Base-by-base conservation (phyloP, 2,113 vertebrate species). In the Deroptyus accipitrinus region DNA sequence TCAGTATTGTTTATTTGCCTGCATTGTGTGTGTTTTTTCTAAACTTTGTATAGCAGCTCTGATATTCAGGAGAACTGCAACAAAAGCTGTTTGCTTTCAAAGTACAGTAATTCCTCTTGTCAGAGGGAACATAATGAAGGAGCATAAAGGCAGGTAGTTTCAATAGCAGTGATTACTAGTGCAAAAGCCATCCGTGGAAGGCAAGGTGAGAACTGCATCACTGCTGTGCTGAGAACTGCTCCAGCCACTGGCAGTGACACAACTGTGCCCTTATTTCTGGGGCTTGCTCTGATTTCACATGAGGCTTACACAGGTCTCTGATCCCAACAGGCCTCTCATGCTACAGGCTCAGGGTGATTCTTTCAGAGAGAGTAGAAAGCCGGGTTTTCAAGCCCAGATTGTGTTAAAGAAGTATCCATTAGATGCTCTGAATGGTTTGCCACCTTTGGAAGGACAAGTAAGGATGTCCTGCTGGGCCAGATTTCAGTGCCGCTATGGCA, bases 171-270 rank as follows among this genome's bases (percentile, higher is more conserved):
- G 59, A 75, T 67, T 1, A 2, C 51, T 31, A 11, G 31, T 2
- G 3, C 2, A 7, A 44, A 84, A 87, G 77, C 49, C 31, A 31
- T 37, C 89, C 52, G 55, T 37, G 42, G 68, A 74, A 88, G 27
- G 41, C 64, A 35, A 66, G 64, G 52, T 49, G 48, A 69, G 33
- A 89, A 31, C 17, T 12, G 55, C 69, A 80, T 19, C 37, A 54
- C 41, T 2, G 25, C 55, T 70, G 41, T 74, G 64, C 51, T 3
- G 7, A 70, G 64, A 54, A 41, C 77, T 67, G 72, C 49, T 83
- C 37, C 64, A 41, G 59, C 33, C 81, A 74, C 25, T 0, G 1
- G 22, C 55, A 63, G 44, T 0, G 2, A 15, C 0, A 0, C 0
- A 1, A 27, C 41, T 39, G 18, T 31, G 41, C 37, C 54, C 61